These are phyloP conservation scores for Python bivittatus DNA, from an alignment of 2,113 vertebrate species.

Conservation along the genomic window DNA sequence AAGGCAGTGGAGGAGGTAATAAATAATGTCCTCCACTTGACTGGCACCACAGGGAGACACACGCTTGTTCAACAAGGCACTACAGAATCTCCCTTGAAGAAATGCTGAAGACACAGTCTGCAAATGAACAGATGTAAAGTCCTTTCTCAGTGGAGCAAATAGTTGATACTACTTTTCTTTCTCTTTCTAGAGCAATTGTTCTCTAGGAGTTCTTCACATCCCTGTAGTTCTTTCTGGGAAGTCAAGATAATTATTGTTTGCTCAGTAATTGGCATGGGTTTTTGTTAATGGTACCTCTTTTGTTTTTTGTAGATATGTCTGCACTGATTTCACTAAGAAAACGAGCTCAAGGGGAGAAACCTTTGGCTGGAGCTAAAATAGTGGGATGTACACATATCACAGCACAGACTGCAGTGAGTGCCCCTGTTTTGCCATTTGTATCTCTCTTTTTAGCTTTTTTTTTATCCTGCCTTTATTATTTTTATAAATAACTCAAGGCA, in stretches of 20 bases:
- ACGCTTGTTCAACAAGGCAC: background rate
- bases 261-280: background rate
- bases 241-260: background rate
- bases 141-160: background rate
- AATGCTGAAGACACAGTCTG: background rate
- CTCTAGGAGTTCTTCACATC: background rate
- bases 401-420: conserved; percentile 93
- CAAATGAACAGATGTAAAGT: background rate
- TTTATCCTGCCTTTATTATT: no score
- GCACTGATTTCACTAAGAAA: conserved; percentile 97
- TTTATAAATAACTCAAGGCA: no score
- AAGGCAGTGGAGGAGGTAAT: background rate
- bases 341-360: conserved; percentile 97
- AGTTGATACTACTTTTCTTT: background rate
- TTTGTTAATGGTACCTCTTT: conserved; percentile 57
- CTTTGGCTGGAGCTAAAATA: conserved; percentile 95
- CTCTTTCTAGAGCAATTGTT: background rate
- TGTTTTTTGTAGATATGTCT: conserved; percentile 90
- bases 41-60: background rate
- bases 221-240: background rate
- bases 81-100: background rate
- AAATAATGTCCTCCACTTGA: background rate
- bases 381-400: conserved; percentile 98
- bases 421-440: background rate
- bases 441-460: no score